A percentile compares a stretch with the other conserved stretches of the same genome.
phyloP scores from a whole-genome alignment of 2,797 vertebrate genomes.

The Sebastes variabilis region DNA sequence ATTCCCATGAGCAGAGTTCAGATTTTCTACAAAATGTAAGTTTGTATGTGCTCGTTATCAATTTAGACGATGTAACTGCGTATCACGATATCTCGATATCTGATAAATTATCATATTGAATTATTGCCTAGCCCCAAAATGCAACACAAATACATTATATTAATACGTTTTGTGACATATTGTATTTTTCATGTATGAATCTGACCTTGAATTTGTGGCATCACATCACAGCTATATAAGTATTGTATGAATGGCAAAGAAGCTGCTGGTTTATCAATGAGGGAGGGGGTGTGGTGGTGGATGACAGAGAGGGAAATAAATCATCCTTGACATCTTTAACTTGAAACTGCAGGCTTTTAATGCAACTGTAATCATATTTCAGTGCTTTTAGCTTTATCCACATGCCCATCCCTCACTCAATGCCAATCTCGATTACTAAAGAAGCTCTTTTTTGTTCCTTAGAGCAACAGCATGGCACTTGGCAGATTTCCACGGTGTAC shows the following conservation, averaged over 20 bases:
- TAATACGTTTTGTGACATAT: not conserved
- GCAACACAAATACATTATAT: not conserved
- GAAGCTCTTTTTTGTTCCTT: slow-evolving; percentile 5
- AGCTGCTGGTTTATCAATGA: slow-evolving; percentile 12
- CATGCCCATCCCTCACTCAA: not conserved
- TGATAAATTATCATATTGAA: no score
- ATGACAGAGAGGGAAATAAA: slow-evolving; percentile 10
- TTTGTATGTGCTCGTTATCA: no score
- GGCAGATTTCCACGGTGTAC: slow-evolving; percentile 9
- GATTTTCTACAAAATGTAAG: no score
- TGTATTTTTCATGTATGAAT: not conserved
- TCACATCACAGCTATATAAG: slow-evolving; percentile 12
- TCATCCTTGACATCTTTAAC: slow-evolving; percentile 18
- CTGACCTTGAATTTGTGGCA: slow-evolving; percentile 4
- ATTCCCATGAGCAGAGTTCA: no score
- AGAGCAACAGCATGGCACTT: not conserved
- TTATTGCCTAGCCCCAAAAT: not conserved
- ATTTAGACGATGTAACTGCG: no score
- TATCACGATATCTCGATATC: no score
- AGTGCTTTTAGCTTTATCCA: slow-evolving; percentile 19
- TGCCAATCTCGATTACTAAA: slow-evolving; percentile 22
- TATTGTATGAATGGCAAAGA: slow-evolving; percentile 10
- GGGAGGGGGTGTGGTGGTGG: not conserved
- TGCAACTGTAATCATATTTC: slow-evolving; percentile 41
- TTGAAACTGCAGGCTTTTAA: slow-evolving; percentile 25